Conservation (phyloP, 2,888 invertebrate genomes). For the Troglohyphantes excavatus region DNA sequence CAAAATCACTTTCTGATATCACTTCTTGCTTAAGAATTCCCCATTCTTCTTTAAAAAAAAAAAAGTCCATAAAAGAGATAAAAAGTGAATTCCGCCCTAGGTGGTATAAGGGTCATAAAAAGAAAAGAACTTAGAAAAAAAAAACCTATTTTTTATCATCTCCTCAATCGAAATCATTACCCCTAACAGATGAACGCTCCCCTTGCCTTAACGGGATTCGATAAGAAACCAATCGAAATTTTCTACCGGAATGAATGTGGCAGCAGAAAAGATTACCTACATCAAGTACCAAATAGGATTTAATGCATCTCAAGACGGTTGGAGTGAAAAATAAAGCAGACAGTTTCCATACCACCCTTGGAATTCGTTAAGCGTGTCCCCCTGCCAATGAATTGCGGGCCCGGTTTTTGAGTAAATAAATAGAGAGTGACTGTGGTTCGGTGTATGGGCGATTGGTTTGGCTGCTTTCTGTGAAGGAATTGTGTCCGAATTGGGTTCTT, state of each 20-base stretch:
- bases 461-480: too few species aligned
- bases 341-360: background rate
- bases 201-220: constrained; percentile 43
- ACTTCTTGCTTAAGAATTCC: constrained; percentile 4
- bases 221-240: constrained; percentile 43
- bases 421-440: too few species aligned
- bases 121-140: background rate
- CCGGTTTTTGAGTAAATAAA: too few species aligned
- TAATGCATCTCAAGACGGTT: constrained; percentile 24
- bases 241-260: constrained; percentile 18
- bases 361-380: background rate
- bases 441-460: too few species aligned
- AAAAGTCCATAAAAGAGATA: constrained; percentile 29
- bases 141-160: constrained; percentile 31
- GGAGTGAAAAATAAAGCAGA: constrained; percentile 33
- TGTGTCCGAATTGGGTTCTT: too few species aligned
- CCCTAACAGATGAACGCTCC: constrained; percentile 45
- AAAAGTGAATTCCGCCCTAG: constrained; percentile 26
- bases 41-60: background rate
- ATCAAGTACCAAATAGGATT: constrained; percentile 39
- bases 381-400: too few species aligned
- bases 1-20: too few species aligned
- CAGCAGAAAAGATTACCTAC: constrained; percentile 25
- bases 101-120: background rate
- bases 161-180: constrained; percentile 44